Conservation (phyloP, 2,888 invertebrate genomes). For the Didymodactylos carnosus region DNA sequence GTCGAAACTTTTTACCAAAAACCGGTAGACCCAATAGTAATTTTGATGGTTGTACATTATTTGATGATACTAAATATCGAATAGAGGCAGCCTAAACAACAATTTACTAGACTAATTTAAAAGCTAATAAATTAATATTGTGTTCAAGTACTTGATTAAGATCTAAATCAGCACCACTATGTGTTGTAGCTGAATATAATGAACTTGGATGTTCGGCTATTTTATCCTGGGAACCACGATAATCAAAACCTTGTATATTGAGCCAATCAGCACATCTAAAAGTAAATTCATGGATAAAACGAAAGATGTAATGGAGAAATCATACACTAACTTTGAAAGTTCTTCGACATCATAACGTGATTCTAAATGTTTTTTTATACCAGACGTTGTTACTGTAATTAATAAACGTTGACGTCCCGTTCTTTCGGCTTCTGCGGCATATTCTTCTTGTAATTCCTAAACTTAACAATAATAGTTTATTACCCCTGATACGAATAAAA, state of each 20-base stretch:
- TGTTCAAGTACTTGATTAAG: conserved; percentile 1
- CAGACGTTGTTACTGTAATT: conserved; percentile 6
- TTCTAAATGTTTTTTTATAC: conserved; percentile 12
- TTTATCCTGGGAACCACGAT: conserved; percentile 7
- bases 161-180: conserved; percentile 3
- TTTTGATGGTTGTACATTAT: conserved; percentile 7
- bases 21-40: conserved; percentile 3
- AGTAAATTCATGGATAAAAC: background rate
- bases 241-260: conserved; percentile 10
- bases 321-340: conserved; percentile 1
- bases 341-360: conserved; percentile 11
- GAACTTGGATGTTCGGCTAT: conserved; percentile 13
- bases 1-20: conserved; percentile 12
- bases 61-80: conserved; percentile 1
- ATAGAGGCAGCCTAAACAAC: too few relatives aligned
- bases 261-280: conserved; percentile 12
- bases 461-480: background rate
- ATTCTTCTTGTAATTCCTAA: conserved; percentile 12
- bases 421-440: conserved; percentile 1
- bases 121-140: background rate
- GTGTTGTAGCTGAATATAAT: background rate
- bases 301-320: background rate
- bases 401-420: background rate
- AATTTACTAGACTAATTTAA: too few relatives aligned
- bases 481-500: background rate